phyloP scores from a whole-genome alignment of 1,140 invertebrate genomes.

The Thrips palmi region DNA sequence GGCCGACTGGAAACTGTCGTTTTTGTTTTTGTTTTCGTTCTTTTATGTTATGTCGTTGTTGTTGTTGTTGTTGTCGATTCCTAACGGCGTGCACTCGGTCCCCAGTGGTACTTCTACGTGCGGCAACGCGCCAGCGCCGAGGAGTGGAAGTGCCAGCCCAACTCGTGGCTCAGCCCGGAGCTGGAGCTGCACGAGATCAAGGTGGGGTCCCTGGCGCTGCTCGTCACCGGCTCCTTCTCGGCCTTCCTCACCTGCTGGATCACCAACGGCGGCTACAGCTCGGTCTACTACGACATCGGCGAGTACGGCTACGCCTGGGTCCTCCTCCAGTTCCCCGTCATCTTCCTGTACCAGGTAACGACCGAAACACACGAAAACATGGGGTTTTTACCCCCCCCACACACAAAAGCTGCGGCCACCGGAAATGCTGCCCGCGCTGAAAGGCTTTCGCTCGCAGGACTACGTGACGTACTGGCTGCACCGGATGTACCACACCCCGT shows the following conservation, averaged over 20 bases:
- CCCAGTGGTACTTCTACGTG: conserved; percentile 50
- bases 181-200: conserved; percentile 48
- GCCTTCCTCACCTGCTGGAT: conserved; percentile 42
- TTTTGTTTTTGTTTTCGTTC: conserved; percentile 14
- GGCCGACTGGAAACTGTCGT: background rate
- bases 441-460: conserved; percentile 30
- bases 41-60: conserved; percentile 1
- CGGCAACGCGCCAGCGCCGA: conserved; percentile 31
- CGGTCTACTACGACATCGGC: conserved; percentile 38
- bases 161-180: conserved; percentile 41
- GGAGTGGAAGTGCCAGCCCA: conserved; percentile 57
- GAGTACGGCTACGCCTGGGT: conserved; percentile 46
- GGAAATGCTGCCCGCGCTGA: no score
- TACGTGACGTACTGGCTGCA: conserved; percentile 47
- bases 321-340: conserved; percentile 38
- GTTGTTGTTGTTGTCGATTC: background rate
- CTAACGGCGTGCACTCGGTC: no score
- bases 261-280: conserved; percentile 40
- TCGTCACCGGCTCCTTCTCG: conserved; percentile 31
- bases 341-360: conserved; percentile 39
- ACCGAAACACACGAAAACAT: conserved; percentile 10
- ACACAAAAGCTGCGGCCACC: no score
- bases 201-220: conserved; percentile 35
- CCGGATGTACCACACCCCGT: conserved; percentile 44
- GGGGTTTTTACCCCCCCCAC: no score